Base-by-base conservation (phyloP, 2,797 vertebrate species). In the Sebastes glaucus region DNA sequence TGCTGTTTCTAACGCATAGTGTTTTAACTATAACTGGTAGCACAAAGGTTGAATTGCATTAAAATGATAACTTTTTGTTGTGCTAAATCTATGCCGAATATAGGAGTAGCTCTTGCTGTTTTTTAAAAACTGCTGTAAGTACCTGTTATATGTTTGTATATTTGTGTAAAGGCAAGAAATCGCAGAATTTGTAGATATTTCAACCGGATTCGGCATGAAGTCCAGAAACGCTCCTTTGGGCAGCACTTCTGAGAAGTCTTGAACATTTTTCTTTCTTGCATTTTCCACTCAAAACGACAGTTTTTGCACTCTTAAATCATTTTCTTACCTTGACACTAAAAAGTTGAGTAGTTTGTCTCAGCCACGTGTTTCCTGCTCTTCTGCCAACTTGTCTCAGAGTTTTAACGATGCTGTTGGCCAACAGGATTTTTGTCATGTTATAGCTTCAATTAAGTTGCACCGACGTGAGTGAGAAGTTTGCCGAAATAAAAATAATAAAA, bases 341-440 rank as follows among this genome's bases (percentile, higher is more conserved):
- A 49, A 94, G 89, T 81, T 91, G 95, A 8, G 94, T 56, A 18
- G 94, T 86, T 75, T 85, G 90, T 93, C 88, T 93, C 86, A 90
- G 92, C 90, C 93, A 92, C 77, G 66, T 70, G 90, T 74, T 82
- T 25, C 59, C 90, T 68, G 85, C 71, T 80, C 69, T 87, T 38
- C 88, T 83, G 78, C 38, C 94, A 88, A 87, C 89, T 55, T 71
- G 91, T 86, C 93, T 97, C 88, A 97, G 93, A 33, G 94, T 93
- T 92, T 94, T 97, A 78, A 95, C 89, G 74, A 95, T 88, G 87
- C 94, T 96, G 93, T 78, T 96, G 79, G 95, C 96, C 80, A 96
- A 93, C 90, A 98, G 93, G 88, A 99, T 96, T 90, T 96, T 96
- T 82, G 96, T 95, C 98, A 99, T 99, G 77, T 94, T 93, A 42